Evolutionary conservation across 2,888 invertebrate genomes (phyloP).

Genomic region (Deilephila elpenor): DNA sequence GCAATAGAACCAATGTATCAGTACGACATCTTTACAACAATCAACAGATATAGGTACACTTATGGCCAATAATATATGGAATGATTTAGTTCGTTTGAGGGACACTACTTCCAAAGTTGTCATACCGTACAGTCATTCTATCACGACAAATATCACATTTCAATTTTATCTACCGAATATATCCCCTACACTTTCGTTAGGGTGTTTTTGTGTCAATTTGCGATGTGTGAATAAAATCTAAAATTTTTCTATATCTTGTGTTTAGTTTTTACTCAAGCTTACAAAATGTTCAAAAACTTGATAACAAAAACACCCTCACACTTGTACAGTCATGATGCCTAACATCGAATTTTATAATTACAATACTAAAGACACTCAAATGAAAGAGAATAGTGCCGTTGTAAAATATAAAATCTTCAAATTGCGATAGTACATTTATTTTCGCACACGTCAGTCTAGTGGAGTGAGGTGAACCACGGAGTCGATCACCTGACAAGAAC

Average conservation of each 20-base stretch:
- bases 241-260: background rate
- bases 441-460: background rate
- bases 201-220: constrained; percentile 10
- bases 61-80: background rate
- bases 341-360: constrained; percentile 2
- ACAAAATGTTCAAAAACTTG: background rate
- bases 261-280: background rate
- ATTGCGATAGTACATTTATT: constrained; percentile 1
- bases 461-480: background rate
- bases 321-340: constrained; percentile 14
- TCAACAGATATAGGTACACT: background rate
- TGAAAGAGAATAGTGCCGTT: constrained; percentile 25
- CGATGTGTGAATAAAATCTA: background rate
- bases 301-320: constrained; percentile 11
- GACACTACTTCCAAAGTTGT: constrained; percentile 9
- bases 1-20: constrained; percentile 23
- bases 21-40: constrained; percentile 2
- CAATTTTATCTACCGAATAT: constrained; percentile 26
- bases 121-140: constrained; percentile 15
- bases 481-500: background rate
- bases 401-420: constrained; percentile 11
- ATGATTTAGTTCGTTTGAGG: background rate
- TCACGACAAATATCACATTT: constrained; percentile 29
- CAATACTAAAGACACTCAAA: background rate
- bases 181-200: background rate